These are phyloP conservation scores for Epinotia brunnichana DNA, from an alignment of 2,888 invertebrate genomes.

Conservation along the genomic window DNA sequence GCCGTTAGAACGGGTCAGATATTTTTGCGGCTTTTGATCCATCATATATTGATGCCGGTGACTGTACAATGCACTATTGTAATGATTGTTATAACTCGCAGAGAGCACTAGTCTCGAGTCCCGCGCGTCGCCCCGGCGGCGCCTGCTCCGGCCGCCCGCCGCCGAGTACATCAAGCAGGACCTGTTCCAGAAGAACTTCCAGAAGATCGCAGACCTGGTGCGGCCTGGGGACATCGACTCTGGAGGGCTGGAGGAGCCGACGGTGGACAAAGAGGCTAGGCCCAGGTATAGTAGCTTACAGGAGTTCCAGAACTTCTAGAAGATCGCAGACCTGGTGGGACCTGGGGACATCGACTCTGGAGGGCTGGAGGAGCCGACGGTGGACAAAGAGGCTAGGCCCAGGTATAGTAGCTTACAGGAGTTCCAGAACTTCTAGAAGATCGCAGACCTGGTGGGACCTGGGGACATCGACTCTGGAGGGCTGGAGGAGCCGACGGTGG, in stretches of 20 bases:
- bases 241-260: constrained; percentile 62
- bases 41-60: too few species aligned
- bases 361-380: constrained; percentile 61
- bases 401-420: constrained; percentile 82
- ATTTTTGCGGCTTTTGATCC: too few species aligned
- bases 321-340: constrained; percentile 76
- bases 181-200: constrained; percentile 81
- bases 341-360: constrained; percentile 67
- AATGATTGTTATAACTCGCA: constrained; percentile 38
- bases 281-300: constrained; percentile 81
- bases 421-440: constrained; percentile 82
- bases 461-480: constrained; percentile 65
- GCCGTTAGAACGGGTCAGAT: too few species aligned
- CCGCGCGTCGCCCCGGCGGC: constrained; percentile 70
- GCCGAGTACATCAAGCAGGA: constrained; percentile 85
- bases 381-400: constrained; percentile 70
- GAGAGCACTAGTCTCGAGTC: constrained; percentile 54
- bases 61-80: too few species aligned
- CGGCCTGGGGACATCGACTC: constrained; percentile 70
- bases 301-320: constrained; percentile 82
- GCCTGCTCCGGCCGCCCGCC: constrained; percentile 83
- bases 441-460: constrained; percentile 74
- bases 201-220: constrained; percentile 77
- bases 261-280: constrained; percentile 66
- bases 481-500: constrained; percentile 64